Conservation (phyloP, 2,113 vertebrate species). For the Gallinago undulata region DNA sequence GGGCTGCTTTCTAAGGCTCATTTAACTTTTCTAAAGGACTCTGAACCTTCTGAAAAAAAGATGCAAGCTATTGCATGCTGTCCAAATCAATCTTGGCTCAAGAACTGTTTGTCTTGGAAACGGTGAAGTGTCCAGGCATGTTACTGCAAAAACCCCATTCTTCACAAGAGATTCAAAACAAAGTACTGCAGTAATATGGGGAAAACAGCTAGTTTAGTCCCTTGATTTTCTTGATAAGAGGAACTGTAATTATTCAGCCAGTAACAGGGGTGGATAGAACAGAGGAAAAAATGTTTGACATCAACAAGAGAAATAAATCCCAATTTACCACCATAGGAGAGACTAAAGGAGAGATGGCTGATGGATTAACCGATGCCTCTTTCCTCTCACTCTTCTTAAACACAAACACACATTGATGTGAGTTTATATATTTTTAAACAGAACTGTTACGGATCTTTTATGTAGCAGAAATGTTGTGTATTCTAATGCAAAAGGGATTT, state of each 20-base stretch:
- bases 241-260: slow-evolving; percentile 21
- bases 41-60: slow-evolving; percentile 5
- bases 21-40: slow-evolving; percentile 21
- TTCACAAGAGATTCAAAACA: neutral
- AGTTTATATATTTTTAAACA: slow-evolving; percentile 1
- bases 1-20: neutral
- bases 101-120: slow-evolving; percentile 64
- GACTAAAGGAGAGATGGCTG: neutral
- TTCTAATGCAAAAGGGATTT: neutral
- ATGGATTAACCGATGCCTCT: neutral
- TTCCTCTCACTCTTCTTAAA: neutral
- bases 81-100: slow-evolving; percentile 60
- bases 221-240: slow-evolving; percentile 32
- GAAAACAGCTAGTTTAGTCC: slow-evolving; percentile 14
- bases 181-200: slow-evolving; percentile 11
- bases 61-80: slow-evolving; percentile 38
- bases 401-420: neutral
- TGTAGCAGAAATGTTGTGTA: neutral
- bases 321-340: neutral
- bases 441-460: neutral
- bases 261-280: neutral
- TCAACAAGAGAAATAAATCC: slow-evolving; percentile 18
- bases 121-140: slow-evolving; percentile 33
- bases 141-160: slow-evolving; percentile 40
- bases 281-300: neutral